Evolutionary conservation across 1,140 invertebrate genomes (phyloP).

Genomic region (Ceratosolen solmsi): DNA sequence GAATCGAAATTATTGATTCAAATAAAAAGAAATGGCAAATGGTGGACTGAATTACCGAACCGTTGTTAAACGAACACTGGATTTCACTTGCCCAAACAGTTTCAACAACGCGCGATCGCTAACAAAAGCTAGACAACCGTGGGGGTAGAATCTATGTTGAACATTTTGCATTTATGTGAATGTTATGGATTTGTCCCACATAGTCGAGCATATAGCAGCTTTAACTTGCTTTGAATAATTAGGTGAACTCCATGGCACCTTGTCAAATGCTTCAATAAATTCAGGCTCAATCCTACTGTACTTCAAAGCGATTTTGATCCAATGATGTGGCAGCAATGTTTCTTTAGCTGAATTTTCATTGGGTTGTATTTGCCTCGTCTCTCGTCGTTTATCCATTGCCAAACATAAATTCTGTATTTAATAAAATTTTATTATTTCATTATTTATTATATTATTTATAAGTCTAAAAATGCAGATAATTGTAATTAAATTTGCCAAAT

Average conservation of each 20-base stretch:
- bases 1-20: too few species aligned
- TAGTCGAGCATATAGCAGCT: neutral
- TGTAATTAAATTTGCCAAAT: too few species aligned
- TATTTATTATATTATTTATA: too few species aligned
- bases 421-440: too few species aligned
- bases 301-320: constrained; percentile 10
- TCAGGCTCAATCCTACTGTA: constrained; percentile 7
- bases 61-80: neutral
- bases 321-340: too few species aligned
- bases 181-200: constrained; percentile 18
- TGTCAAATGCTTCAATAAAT: constrained; percentile 42
- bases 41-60: neutral
- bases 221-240: constrained; percentile 41
- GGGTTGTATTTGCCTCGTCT: too few species aligned
- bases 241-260: neutral
- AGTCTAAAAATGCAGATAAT: too few species aligned
- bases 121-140: neutral
- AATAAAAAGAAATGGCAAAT: too few species aligned
- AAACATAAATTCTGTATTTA: too few species aligned
- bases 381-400: too few species aligned
- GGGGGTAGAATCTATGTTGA: too few species aligned
- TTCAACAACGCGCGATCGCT: neutral
- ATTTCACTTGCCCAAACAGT: neutral
- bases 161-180: constrained; percentile 25
- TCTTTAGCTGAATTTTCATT: too few species aligned